These are phyloP conservation scores for Australoheros facetus DNA, from an alignment of 2,797 vertebrate species.

Conservation along the genomic window DNA sequence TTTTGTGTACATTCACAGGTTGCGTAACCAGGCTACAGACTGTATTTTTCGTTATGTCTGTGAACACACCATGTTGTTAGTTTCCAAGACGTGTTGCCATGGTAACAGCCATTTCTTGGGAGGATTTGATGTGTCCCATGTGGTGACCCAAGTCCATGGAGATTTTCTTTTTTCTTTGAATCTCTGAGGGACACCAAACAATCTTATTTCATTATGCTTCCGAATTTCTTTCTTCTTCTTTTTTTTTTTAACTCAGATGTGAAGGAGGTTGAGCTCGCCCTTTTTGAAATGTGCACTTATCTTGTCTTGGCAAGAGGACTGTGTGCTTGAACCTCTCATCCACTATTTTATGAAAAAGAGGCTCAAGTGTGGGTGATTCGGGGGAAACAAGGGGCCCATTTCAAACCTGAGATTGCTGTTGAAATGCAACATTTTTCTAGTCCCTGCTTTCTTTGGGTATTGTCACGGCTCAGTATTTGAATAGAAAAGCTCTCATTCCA, in stretches of 20 bases:
- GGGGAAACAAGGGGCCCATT: constrained; percentile 4
- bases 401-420: not conserved
- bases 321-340: not conserved
- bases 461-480: not conserved
- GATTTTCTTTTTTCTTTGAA: constrained; percentile 27
- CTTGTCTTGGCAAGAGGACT: constrained; percentile 1
- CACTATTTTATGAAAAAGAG: not conserved
- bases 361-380: constrained; percentile 12
- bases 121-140: constrained; percentile 42
- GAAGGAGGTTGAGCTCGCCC: not conserved
- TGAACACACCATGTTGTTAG: constrained; percentile 34
- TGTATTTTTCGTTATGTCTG: constrained; percentile 11
- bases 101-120: constrained; percentile 58
- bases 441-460: not conserved
- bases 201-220: constrained; percentile 4
- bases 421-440: constrained; percentile 5
- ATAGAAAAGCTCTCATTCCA: constrained; percentile 17
- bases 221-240: not conserved
- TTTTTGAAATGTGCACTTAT: constrained; percentile 23
- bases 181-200: constrained; percentile 21
- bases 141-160: constrained; percentile 50
- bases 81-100: constrained; percentile 63
- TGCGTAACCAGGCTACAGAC: constrained; percentile 27
- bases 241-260: not conserved
- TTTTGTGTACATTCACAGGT: constrained; percentile 11